Evolutionary conservation across 1,140 invertebrate genomes (phyloP).

Genomic region (Papilio polyxenes): DNA sequence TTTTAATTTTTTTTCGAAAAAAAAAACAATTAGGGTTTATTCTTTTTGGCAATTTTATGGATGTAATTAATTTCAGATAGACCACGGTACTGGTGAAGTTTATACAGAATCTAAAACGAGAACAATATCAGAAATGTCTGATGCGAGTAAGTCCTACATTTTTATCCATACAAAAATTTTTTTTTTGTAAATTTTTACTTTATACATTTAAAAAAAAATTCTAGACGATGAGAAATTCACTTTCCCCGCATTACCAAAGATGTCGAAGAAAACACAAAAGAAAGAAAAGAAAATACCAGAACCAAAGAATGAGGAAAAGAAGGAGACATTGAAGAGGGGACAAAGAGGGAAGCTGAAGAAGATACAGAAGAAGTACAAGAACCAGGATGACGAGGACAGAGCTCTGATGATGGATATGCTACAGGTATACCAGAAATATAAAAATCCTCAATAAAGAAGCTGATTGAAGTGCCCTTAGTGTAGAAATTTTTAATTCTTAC

Average conservation of each 20-base stretch:
- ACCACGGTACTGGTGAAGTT: constrained; percentile 82
- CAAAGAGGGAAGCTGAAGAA: constrained; percentile 96
- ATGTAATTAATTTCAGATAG: constrained; percentile 61
- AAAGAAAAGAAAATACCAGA: constrained; percentile 64
- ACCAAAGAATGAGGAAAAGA: constrained; percentile 66
- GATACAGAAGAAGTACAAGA: constrained; percentile 98
- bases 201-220: constrained; percentile 51
- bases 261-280: constrained; percentile 68
- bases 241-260: constrained; percentile 72
- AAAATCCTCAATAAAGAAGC: too few species aligned
- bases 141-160: constrained; percentile 57
- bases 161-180: not conserved
- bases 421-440: constrained; percentile 79
- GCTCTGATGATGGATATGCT: constrained; percentile 91
- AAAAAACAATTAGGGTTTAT: too few species aligned
- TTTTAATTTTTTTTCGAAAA: too few species aligned
- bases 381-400: constrained; percentile 98
- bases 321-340: constrained; percentile 86
- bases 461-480: too few species aligned
- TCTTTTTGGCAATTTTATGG: too few species aligned
- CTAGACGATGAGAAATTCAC: constrained; percentile 82
- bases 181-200: too few species aligned
- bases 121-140: constrained; percentile 65
- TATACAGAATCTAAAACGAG: constrained; percentile 65
- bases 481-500: too few species aligned